These are phyloP conservation scores for Cirrhinus molitorella DNA, from an alignment of 2,797 vertebrate genomes.

Conservation along the genomic window DNA sequence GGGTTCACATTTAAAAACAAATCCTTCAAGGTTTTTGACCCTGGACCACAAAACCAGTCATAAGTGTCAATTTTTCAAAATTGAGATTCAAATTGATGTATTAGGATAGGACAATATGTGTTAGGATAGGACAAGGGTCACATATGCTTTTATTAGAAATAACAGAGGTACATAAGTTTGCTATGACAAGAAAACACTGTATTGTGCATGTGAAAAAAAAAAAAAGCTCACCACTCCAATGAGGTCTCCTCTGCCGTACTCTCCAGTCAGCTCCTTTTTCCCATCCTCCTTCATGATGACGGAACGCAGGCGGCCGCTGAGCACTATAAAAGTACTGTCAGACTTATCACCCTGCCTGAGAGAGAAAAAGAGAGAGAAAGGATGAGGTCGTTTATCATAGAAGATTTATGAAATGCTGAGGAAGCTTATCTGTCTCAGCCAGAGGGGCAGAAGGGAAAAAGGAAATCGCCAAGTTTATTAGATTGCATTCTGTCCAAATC, in stretches of 20 bases:
- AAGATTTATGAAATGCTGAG: constrained; percentile 46
- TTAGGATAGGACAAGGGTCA: no score
- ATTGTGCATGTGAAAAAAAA: background rate
- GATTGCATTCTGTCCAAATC: constrained; percentile 73
- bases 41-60: no score
- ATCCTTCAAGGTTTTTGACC: no score
- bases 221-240: constrained; percentile 92
- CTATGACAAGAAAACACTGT: background rate
- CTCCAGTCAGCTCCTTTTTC: constrained; percentile 92
- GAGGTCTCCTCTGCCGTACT: constrained; percentile 93
- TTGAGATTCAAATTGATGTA: no score
- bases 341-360: constrained; percentile 91
- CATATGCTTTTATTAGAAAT: background rate
- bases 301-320: constrained; percentile 91
- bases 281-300: constrained; percentile 93
- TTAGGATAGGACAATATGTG: no score
- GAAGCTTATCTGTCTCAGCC: constrained; percentile 25
- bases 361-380: constrained; percentile 31
- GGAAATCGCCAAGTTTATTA: constrained; percentile 79
- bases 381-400: constrained; percentile 10
- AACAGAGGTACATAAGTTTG: background rate
- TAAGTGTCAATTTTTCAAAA: no score
- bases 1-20: no score
- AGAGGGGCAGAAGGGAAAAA: constrained; percentile 27
- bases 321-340: constrained; percentile 93